These are phyloP conservation scores for Phocoena sinus DNA, from an alignment of 2,113 vertebrate species.

Conservation along the genomic window DNA sequence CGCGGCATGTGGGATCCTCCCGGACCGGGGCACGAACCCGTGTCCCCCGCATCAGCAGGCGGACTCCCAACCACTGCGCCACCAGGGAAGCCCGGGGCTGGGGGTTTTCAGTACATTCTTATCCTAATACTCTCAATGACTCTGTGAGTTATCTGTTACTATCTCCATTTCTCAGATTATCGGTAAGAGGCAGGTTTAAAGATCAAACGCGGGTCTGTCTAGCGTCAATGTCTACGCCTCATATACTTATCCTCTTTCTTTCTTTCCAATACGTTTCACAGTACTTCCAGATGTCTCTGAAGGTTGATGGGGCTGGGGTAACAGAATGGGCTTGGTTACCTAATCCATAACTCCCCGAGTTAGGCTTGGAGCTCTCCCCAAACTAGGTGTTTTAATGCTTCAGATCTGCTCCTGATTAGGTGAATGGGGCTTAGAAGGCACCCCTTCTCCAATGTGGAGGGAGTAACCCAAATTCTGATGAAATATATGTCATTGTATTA, in stretches of 20 bases:
- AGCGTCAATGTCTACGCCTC: background rate
- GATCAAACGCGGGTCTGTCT: background rate
- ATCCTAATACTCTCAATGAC: background rate
- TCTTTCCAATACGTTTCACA: background rate
- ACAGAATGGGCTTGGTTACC: background rate
- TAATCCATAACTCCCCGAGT: background rate
- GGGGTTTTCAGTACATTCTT: background rate
- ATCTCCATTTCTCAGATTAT: background rate
- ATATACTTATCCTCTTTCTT: background rate
- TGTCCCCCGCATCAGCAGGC: no score
- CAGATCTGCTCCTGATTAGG: background rate
- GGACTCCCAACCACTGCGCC: no score
- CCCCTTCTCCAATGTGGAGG: background rate
- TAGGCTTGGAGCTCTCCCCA: background rate
- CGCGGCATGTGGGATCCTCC: no score
- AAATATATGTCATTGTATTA: background rate
- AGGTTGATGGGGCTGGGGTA: background rate
- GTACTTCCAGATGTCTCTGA: background rate
- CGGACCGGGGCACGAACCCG: no score
- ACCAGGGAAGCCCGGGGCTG: background rate
- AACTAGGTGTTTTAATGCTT: background rate
- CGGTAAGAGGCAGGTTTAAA: background rate
- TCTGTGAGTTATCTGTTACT: background rate
- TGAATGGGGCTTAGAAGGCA: background rate
- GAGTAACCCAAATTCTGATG: background rate